Percentiles rank a stretch among this genome's conserved stretches.
These are phyloP conservation scores for Hippocampus kuda DNA, from an alignment of 2,797 vertebrate genomes.

Conservation along the genomic window DNA sequence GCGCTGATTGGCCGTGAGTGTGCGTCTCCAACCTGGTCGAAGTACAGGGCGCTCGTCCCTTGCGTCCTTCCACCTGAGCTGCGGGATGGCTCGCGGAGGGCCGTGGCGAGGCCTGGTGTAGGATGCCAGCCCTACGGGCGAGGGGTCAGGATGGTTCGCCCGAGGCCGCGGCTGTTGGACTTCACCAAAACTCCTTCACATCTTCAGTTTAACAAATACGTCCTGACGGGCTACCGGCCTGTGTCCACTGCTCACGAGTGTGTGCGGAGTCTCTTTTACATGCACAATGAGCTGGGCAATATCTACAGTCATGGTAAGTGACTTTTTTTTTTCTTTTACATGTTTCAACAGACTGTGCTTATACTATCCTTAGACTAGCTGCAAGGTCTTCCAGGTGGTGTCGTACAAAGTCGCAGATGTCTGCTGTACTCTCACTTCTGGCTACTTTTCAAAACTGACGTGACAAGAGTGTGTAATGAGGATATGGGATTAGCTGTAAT, in stretches of 20 bases:
- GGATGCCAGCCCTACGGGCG: not conserved
- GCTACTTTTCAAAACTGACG: conserved; percentile 26
- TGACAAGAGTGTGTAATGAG: conserved; percentile 43
- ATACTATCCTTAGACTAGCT: too few species aligned
- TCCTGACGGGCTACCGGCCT: conserved; percentile 83
- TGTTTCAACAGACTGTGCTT: not conserved
- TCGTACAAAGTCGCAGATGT: not conserved
- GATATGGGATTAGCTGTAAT: conserved; percentile 64
- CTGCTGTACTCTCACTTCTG: conserved; percentile 46
- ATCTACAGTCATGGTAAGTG: conserved; percentile 88
- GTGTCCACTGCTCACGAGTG: conserved; percentile 74
- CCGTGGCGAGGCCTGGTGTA: not conserved
- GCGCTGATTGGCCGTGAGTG: conserved; percentile 53
- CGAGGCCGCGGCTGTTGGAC: conserved; percentile 76
- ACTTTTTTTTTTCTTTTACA: not conserved
- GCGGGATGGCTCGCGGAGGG: conserved; percentile 19
- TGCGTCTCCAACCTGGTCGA: conserved; percentile 47
- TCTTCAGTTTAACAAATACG: conserved; percentile 87
- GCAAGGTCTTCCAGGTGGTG: not conserved
- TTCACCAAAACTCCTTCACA: conserved; percentile 78
- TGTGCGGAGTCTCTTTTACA: conserved; percentile 81
- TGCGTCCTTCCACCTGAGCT: conserved; percentile 45
- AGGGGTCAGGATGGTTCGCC: conserved; percentile 54
- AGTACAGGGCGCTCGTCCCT: conserved; percentile 44
- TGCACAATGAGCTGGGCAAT: conserved; percentile 90